Evolutionary conservation across 2,888 invertebrate genomes (phyloP).

Genomic region (Brachypalpus laphriformis): DNA sequence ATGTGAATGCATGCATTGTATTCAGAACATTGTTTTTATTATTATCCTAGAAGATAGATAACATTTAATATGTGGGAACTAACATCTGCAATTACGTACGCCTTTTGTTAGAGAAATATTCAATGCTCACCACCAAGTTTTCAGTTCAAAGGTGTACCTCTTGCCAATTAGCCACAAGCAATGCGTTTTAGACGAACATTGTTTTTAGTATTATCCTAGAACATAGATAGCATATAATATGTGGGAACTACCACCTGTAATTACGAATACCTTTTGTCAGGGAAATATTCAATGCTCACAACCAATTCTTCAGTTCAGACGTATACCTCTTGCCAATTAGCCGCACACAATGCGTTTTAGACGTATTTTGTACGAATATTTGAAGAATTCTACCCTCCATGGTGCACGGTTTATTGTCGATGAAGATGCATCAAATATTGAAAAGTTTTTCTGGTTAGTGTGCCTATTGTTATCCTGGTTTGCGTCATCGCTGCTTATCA

Average conservation of each 20-base stretch:
- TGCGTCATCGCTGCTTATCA: conserved; percentile 86
- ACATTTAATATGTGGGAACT: background rate
- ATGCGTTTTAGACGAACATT: too few species aligned
- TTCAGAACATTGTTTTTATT: too few species aligned
- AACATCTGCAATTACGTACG: background rate
- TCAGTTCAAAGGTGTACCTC: background rate
- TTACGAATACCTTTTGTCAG: background rate
- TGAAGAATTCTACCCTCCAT: conserved; percentile 87
- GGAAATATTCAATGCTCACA: background rate
- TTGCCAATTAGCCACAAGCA: background rate
- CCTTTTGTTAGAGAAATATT: background rate
- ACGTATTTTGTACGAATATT: conserved; percentile 85
- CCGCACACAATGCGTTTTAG: conserved; percentile 76
- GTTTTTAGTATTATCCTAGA: too few species aligned
- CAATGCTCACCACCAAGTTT: background rate
- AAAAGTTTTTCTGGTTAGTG: conserved; percentile 87
- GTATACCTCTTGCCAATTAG: background rate
- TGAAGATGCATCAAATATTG: conserved; percentile 84
- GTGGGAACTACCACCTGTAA: conserved; percentile 22
- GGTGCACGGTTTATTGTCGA: conserved; percentile 89
- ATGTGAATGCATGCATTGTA: background rate
- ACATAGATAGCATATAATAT: background rate
- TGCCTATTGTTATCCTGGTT: conserved; percentile 88
- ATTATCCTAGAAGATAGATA: background rate
- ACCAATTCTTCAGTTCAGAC: background rate